A percentile compares a stretch with the other conserved stretches of the same genome.
phyloP scores from a whole-genome alignment of 2,888 invertebrate genomes.

The Cephus runcator region DNA sequence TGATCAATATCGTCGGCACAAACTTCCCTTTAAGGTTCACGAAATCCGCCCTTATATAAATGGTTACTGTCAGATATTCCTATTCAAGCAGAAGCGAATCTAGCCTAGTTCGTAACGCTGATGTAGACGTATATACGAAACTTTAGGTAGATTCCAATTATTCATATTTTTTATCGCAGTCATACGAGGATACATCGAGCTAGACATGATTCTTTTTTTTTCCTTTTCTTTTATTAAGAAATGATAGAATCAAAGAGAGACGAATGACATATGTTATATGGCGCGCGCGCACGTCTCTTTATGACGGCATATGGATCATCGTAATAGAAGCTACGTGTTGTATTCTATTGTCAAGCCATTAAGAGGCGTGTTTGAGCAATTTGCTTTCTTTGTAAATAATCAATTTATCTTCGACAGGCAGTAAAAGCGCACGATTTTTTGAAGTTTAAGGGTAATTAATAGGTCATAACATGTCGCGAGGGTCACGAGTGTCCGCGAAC shows the following conservation, averaged over 20 bases:
- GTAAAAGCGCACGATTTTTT: constrained; percentile 33
- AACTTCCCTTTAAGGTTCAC: constrained; percentile 23
- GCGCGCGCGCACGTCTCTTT: not conserved
- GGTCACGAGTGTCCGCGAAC: constrained; percentile 28
- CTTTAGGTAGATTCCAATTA: constrained; percentile 36
- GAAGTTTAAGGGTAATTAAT: constrained; percentile 27
- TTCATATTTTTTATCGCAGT: constrained; percentile 41
- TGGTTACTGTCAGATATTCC: constrained; percentile 48
- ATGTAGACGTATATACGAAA: constrained; percentile 28
- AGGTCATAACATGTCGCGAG: constrained; percentile 14
- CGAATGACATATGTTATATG: not conserved
- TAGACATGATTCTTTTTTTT: constrained; percentile 28
- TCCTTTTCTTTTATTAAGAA: constrained; percentile 12
- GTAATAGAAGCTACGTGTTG: not conserved
- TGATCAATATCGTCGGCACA: not conserved
- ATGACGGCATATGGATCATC: not conserved
- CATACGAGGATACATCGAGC: constrained; percentile 39
- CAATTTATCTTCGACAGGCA: not conserved
- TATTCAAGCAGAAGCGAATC: constrained; percentile 40
- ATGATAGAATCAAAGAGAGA: not conserved
- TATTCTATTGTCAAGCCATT: not conserved
- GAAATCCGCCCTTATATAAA: constrained; percentile 50
- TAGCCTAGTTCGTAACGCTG: constrained; percentile 27
- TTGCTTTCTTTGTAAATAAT: not conserved
- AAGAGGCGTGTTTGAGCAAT: not conserved